Evolutionary conservation across 2,797 vertebrate species (phyloP).

Genomic region (Molossus molossus): DNA sequence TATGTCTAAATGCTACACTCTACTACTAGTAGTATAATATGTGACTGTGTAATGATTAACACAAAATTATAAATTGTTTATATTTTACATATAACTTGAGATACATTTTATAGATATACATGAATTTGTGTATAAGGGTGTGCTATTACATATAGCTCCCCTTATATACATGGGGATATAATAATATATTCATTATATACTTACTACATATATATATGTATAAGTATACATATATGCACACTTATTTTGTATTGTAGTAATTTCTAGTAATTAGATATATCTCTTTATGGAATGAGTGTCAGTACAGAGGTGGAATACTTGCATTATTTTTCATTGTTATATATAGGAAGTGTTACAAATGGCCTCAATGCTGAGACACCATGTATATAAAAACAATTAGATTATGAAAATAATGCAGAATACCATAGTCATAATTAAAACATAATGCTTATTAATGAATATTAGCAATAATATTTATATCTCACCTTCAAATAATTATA

Average conservation of each 20-base stretch:
- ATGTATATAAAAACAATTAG: background rate
- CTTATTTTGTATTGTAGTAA: background rate
- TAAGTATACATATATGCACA: background rate
- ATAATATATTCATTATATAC: background rate
- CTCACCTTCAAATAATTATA: background rate
- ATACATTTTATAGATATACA: background rate
- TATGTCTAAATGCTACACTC: background rate
- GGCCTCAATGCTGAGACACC: background rate
- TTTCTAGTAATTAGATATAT: background rate
- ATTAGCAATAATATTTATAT: background rate
- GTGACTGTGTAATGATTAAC: background rate
- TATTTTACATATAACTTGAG: background rate
- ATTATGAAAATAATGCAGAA: background rate
- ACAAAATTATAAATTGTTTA: background rate
- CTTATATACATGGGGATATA: background rate
- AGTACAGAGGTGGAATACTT: background rate
- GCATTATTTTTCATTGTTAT: constrained; percentile 1
- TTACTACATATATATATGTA: background rate
- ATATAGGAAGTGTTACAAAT: background rate
- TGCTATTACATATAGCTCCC: background rate
- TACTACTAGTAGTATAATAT: background rate
- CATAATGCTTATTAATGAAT: background rate
- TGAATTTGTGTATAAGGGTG: background rate
- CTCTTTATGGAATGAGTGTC: background rate
- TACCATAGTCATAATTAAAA: background rate